Evolutionary conservation across 2,113 vertebrate species (phyloP).

Genomic region (Colaptes auratus): DNA sequence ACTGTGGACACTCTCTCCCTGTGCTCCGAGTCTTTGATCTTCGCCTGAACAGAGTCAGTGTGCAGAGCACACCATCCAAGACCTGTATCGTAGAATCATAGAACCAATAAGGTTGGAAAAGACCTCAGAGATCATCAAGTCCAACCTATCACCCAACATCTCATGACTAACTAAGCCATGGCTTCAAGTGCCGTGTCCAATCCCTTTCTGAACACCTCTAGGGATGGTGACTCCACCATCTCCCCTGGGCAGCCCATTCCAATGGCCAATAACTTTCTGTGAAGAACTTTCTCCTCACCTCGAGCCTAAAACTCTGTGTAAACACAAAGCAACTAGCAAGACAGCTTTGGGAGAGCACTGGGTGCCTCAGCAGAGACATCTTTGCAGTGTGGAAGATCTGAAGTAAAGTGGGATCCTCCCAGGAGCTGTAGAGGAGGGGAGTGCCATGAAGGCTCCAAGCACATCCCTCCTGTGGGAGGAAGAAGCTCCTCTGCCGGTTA

Average conservation of each 20-base stretch:
- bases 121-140: too few species aligned
- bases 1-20: neutral
- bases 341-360: neutral
- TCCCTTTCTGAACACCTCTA: too few species aligned
- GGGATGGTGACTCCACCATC: too few species aligned
- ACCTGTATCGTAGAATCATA: neutral
- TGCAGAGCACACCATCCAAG: neutral
- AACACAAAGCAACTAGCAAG: neutral
- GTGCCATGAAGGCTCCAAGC: neutral
- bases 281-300: too few species aligned
- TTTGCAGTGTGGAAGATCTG: neutral
- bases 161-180: too few species aligned
- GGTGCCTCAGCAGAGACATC: neutral
- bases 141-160: too few species aligned
- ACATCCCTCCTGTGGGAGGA: neutral
- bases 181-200: too few species aligned
- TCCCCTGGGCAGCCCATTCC: too few species aligned
- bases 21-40: neutral
- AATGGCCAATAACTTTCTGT: too few species aligned
- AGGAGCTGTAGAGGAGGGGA: neutral
- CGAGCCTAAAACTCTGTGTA: too few species aligned
- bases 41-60: neutral
- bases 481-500: slow-evolving; percentile 3
- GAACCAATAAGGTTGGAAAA: too few species aligned
- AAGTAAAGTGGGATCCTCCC: neutral